These are phyloP conservation scores for Actinostola sp. DNA, from an alignment of 92 coral and sea anemone genomes.

Conservation along the genomic window DNA sequence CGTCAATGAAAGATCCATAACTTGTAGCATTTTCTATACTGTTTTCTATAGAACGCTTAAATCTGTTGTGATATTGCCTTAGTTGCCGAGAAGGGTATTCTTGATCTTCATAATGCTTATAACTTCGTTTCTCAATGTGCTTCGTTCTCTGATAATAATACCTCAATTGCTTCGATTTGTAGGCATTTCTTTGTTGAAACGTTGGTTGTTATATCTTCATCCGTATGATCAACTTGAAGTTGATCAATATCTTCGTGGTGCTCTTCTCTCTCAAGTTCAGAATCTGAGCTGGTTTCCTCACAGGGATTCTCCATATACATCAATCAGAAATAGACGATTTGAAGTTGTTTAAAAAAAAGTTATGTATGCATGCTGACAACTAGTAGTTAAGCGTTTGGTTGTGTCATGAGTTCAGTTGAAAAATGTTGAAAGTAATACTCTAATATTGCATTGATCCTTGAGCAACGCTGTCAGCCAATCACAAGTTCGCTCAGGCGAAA, in stretches of 20 bases:
- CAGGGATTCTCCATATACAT: not conserved
- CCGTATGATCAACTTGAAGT: too few species aligned
- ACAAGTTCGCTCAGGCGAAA: too few species aligned
- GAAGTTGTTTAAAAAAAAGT: not conserved
- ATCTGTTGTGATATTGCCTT: conserved; percentile 18
- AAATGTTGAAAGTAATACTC: too few species aligned
- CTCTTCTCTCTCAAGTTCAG: not conserved
- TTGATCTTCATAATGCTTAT: conserved; percentile 39
- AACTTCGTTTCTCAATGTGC: conserved; percentile 22
- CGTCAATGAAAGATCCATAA: too few species aligned
- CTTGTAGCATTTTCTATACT: too few species aligned
- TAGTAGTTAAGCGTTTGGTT: too few species aligned
- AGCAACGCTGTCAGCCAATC: too few species aligned
- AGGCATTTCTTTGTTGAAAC: too few species aligned
- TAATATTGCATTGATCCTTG: too few species aligned
- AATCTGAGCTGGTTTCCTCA: not conserved
- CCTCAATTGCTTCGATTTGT: conserved; percentile 28
- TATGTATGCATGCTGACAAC: not conserved
- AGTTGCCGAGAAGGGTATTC: conserved; percentile 41
- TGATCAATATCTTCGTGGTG: not conserved
- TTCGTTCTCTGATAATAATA: conserved; percentile 35
- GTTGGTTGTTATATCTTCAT: not conserved
- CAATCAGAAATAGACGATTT: not conserved
- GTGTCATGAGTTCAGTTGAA: too few species aligned
- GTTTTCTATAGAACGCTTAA: not conserved